These are phyloP conservation scores for Paedocypris sp. DNA, from an alignment of 2,113 vertebrate species.

Conservation along the genomic window DNA sequence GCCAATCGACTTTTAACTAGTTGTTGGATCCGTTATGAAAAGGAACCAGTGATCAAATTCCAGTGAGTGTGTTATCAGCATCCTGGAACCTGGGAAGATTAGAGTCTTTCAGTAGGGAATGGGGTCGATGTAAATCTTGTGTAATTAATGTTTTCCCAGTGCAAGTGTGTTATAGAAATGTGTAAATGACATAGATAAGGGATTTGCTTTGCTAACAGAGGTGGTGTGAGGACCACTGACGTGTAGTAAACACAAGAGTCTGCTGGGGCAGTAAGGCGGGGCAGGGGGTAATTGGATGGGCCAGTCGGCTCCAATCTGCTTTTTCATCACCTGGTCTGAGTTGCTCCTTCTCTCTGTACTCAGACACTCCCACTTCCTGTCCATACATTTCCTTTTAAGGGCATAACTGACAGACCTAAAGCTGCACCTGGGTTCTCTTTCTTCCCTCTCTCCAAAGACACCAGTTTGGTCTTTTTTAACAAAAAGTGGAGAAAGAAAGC, in stretches of 20 bases:
- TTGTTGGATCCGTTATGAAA: too few relatives aligned
- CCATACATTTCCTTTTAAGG: slow-evolving; percentile 41
- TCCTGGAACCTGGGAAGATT: too few relatives aligned
- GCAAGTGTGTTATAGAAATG: too few relatives aligned
- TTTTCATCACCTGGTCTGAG: slow-evolving; percentile 20
- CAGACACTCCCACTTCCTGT: slow-evolving; percentile 17
- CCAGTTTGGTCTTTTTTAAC: too few relatives aligned
- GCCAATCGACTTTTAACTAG: too few relatives aligned
- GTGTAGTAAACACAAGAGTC: slow-evolving; percentile 28
- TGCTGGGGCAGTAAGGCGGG: background rate
- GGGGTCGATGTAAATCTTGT: too few relatives aligned
- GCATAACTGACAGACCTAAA: slow-evolving; percentile 28
- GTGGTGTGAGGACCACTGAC: slow-evolving; percentile 19
- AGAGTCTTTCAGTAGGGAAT: too few relatives aligned
- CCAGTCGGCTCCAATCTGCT: background rate
- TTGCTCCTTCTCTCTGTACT: background rate
- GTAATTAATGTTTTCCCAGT: too few relatives aligned
- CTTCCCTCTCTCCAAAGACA: slow-evolving; percentile 8
- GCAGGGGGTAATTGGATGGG: background rate
- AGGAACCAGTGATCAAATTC: too few relatives aligned
- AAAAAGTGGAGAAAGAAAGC: too few relatives aligned
- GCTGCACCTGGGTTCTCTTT: slow-evolving; percentile 4
- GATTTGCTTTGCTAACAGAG: background rate
- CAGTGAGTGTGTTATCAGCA: too few relatives aligned
- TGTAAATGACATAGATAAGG: too few relatives aligned